These are phyloP conservation scores for Spodoptera litura DNA, from an alignment of 1,140 invertebrate species.

Conservation along the genomic window DNA sequence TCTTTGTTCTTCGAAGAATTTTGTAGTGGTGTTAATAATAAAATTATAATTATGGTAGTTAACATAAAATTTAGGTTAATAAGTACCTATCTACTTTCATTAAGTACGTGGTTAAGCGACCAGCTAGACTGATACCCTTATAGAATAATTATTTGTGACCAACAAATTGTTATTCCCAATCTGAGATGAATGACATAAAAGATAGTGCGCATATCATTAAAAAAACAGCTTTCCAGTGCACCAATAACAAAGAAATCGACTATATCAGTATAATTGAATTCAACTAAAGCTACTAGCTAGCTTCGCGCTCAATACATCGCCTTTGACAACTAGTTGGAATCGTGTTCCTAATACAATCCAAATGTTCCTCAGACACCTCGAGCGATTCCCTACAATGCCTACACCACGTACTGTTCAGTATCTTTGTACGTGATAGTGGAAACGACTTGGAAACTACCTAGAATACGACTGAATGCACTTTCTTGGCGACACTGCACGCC, in stretches of 20 bases:
- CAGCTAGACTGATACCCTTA: too few species aligned
- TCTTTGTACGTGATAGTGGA: constrained; percentile 29
- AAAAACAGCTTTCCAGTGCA: too few species aligned
- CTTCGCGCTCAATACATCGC: not conserved
- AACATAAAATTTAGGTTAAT: too few species aligned
- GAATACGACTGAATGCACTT: not conserved
- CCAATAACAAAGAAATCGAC: not conserved
- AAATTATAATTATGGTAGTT: too few species aligned
- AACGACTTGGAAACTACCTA: constrained; percentile 24
- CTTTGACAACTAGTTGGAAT: not conserved
- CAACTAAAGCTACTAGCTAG: not conserved
- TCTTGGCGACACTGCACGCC: not conserved
- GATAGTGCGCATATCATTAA: too few species aligned
- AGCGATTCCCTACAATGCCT: not conserved
- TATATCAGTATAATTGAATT: not conserved
- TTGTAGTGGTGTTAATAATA: too few species aligned
- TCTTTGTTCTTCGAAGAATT: too few species aligned
- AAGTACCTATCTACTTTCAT: too few species aligned
- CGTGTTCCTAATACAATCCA: constrained; percentile 23
- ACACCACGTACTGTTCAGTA: constrained; percentile 15
- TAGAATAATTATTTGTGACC: too few species aligned
- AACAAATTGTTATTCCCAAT: too few species aligned
- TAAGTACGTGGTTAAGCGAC: too few species aligned
- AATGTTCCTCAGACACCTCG: constrained; percentile 18
- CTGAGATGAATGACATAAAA: too few species aligned